These are phyloP conservation scores for Alexandromys fortis DNA, from an alignment of 2,113 vertebrate species.

Conservation along the genomic window DNA sequence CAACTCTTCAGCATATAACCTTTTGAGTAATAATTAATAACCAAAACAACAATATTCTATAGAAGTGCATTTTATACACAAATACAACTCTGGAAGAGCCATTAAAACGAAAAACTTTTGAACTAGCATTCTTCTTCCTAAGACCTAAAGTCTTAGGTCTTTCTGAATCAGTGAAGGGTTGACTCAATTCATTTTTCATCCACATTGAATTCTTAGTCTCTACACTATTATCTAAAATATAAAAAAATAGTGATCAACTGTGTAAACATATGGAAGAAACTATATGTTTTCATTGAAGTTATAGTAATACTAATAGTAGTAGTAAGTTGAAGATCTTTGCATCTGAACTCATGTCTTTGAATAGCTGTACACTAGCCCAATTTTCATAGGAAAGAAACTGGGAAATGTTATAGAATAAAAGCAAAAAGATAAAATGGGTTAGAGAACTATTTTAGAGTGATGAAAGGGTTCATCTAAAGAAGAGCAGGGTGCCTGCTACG, in stretches of 20 bases:
- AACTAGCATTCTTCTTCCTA: not conserved
- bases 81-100: not conserved
- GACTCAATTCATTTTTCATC: not conserved
- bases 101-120: not conserved
- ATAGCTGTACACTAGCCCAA: not conserved
- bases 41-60: not conserved
- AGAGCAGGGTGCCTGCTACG: not conserved
- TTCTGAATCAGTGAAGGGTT: not conserved
- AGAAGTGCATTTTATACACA: not conserved
- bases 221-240: not conserved
- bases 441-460: not conserved
- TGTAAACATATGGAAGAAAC: not conserved
- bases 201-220: not conserved
- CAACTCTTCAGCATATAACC: too few species aligned
- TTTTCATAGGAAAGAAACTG: slow-evolving; percentile 8
- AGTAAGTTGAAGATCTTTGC: not conserved
- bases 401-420: not conserved
- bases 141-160: not conserved
- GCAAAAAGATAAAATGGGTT: not conserved
- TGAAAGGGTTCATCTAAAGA: not conserved
- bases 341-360: not conserved
- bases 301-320: too few species aligned
- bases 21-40: not conserved
- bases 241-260: not conserved
- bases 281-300: not conserved